phyloP scores from a whole-genome alignment of 2,113 vertebrate species.

The Daphoenositta chrysoptera region DNA sequence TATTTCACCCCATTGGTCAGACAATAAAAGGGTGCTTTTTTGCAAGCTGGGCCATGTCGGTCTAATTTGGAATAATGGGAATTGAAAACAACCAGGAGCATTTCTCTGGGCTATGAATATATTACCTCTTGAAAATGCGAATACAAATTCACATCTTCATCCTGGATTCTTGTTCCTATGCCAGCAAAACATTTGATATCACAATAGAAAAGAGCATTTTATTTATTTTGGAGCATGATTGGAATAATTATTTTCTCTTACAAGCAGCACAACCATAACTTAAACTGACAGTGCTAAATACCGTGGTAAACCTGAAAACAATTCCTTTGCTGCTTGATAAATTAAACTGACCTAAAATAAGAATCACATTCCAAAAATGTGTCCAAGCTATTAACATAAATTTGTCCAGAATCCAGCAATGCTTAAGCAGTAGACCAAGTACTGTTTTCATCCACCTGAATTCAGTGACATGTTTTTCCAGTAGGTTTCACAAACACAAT shows the following conservation, averaged over 20 bases:
- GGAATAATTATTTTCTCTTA: background rate
- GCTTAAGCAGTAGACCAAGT: background rate
- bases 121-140: background rate
- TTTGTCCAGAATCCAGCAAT: background rate
- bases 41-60: background rate
- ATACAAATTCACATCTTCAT: background rate
- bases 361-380: background rate
- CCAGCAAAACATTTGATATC: background rate
- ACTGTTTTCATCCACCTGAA: background rate
- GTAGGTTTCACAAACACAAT: background rate
- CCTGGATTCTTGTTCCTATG: background rate
- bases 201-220: background rate
- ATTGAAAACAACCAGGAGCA: background rate
- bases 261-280: background rate
- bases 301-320: background rate
- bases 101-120: background rate
- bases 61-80: background rate
- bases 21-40: background rate
- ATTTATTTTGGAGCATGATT: background rate
- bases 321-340: background rate
- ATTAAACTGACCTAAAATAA: background rate
- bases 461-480: background rate
- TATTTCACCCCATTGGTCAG: background rate
- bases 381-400: background rate
- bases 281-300: slow-evolving; percentile 10